These are phyloP conservation scores for Pseudachorutes palmiensis DNA, from an alignment of 1,140 invertebrate genomes.

Conservation along the genomic window DNA sequence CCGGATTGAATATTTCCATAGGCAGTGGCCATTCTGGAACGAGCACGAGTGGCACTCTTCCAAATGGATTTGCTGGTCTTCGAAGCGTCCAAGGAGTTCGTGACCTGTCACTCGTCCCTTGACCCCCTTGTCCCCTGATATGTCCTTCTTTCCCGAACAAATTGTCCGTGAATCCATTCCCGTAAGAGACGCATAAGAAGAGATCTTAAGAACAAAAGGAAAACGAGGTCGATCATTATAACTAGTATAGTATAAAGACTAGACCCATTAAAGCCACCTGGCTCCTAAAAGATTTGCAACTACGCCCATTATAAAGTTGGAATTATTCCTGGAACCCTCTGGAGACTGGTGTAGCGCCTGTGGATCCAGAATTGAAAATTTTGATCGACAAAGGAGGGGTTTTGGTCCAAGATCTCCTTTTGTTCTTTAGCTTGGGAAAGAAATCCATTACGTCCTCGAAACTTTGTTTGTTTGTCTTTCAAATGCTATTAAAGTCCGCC, in stretches of 20 bases:
- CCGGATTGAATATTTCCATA: conserved; percentile 31
- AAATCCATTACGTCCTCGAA: too few relatives aligned
- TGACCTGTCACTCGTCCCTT: too few relatives aligned
- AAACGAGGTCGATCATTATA: conserved; percentile 8
- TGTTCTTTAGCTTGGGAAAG: too few relatives aligned
- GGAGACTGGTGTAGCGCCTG: neutral
- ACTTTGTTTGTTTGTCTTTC: too few relatives aligned
- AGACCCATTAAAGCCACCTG: conserved; percentile 1
- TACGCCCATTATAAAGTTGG: neutral
- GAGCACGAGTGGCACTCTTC: conserved; percentile 29
- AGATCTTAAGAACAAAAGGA: conserved; percentile 24
- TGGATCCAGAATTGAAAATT: too few relatives aligned
- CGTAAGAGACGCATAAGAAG: conserved; percentile 42
- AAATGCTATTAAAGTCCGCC: too few relatives aligned
- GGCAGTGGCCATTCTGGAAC: conserved; percentile 37
- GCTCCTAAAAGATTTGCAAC: neutral
- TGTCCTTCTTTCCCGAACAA: conserved; percentile 16
- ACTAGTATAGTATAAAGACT: too few relatives aligned
- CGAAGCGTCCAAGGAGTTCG: too few relatives aligned
- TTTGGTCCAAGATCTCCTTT: too few relatives aligned
- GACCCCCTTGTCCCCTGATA: neutral
- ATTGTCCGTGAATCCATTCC: conserved; percentile 34
- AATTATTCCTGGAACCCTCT: neutral
- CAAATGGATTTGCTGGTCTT: neutral
- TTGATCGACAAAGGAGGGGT: too few relatives aligned